A percentile compares a stretch with the other conserved stretches of the same genome.
Evolutionary conservation across 2,797 vertebrate species (phyloP).

Genomic region (Poecilia gillii): DNA sequence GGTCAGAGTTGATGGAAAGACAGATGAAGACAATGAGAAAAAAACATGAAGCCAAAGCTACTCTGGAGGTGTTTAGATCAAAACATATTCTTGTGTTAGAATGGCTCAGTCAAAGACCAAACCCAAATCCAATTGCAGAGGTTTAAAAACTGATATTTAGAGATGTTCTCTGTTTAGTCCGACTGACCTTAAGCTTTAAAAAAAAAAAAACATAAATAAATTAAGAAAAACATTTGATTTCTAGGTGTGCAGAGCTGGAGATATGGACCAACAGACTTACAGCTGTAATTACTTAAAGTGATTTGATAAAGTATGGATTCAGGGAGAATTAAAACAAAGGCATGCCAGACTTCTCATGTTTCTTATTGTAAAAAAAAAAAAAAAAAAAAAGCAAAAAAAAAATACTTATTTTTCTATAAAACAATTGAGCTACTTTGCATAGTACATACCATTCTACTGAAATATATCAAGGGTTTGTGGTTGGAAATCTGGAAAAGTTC

Average conservation of each 20-base stretch:
- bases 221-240: not conserved
- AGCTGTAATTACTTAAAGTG: not conserved
- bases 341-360: not conserved
- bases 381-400: not conserved
- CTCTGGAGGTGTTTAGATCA: not conserved
- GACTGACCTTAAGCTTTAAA: not conserved
- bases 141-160: not conserved
- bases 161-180: not conserved
- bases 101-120: not conserved
- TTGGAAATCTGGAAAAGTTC: not conserved
- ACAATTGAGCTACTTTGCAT: not conserved
- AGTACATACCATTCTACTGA: not conserved
- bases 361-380: not conserved
- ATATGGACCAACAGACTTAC: not conserved
- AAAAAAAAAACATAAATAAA: no score
- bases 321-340: not conserved
- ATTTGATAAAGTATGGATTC: not conserved
- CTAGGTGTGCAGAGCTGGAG: not conserved
- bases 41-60: not conserved
- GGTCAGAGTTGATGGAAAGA: not conserved
- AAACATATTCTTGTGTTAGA: not conserved
- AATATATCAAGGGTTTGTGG: not conserved
- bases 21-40: not conserved
- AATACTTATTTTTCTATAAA: not conserved
- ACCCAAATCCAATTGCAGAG: not conserved